Evolutionary conservation across 2,888 invertebrate species (phyloP).

Genomic region (Pinctada fucata): DNA sequence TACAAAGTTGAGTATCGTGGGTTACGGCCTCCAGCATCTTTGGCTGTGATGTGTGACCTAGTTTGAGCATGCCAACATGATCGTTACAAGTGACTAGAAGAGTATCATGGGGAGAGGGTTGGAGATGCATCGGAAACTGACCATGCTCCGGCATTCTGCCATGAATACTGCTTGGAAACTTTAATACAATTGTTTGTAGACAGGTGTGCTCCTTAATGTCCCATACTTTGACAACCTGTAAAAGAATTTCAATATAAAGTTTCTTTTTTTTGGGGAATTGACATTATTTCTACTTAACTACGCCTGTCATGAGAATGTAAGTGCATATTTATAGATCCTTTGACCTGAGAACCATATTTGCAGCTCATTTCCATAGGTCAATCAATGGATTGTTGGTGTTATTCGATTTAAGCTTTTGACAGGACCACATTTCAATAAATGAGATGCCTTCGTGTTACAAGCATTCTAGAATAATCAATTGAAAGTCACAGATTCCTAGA

Average conservation of each 20-base stretch:
- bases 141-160: conserved; percentile 76
- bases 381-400: too few species aligned
- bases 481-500: too few species aligned
- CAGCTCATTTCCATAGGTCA: too few species aligned
- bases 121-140: conserved; percentile 72
- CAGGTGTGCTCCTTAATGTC: conserved; percentile 75
- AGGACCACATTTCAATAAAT: too few species aligned
- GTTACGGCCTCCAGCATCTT: conserved; percentile 62
- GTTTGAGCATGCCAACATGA: conserved; percentile 72
- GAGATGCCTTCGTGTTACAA: too few species aligned
- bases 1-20: conserved; percentile 73
- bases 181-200: conserved; percentile 73
- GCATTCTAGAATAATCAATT: too few species aligned
- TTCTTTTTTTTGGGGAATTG: background rate
- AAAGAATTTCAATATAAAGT: background rate
- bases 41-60: conserved; percentile 64
- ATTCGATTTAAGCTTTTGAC: too few species aligned
- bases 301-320: too few species aligned
- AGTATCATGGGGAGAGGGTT: conserved; percentile 63
- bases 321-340: too few species aligned
- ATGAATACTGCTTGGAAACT: conserved; percentile 74
- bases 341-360: too few species aligned
- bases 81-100: conserved; percentile 75
- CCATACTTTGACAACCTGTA: conserved; percentile 76
- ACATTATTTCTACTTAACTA: too few species aligned